Evolutionary conservation across 2,113 vertebrate species (phyloP), one percentile per base, ranked within the genome.

Genomic region (Tachycineta bicolor): DNA sequence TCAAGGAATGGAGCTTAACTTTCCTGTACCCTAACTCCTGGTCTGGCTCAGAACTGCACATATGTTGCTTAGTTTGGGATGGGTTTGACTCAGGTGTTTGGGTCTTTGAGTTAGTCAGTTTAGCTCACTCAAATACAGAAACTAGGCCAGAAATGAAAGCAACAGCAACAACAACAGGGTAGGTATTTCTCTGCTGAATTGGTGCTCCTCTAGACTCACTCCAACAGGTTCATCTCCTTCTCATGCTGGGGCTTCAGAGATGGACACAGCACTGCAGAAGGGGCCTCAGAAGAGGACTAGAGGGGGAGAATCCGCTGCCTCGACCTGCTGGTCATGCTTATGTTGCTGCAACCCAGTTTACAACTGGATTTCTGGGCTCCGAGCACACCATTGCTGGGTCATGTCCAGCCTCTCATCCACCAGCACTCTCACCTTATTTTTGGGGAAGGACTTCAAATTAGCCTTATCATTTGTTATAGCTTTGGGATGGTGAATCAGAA

Each of bases 281-380:
- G 20, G 4, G 4, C 14, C 28, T 52, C 37, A 67, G 39, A 74
- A 44, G 28, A 52, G 39, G 26, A 39, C 23, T 6, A 20, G 53
- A 41, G 13, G 20, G 12, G 14, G 11, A 59, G 15, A n/a, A 74
- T 52, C 60, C 24, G 19, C 53, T 60, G 39, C 33, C 23, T 60
- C 0, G 0, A 24, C 33, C 23, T 25, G 12, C 52, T 67, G 44
- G 28, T 44, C 44, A 46, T 0, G 0, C 13, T 74, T 37, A 9
- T 33, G 12, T 39, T 74, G 19, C 62, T 29, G 26, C 28, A 65
- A 52, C 23, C 22, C 52, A 52, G 44, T 24, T 37, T 11, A 24
- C 10, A 20, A 6, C 44, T 52, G 33, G 3, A 19, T 59, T 89
- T 74, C 44, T 67, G 52, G 15, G 44, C 33, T 81, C 37, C 44